phyloP scores from a whole-genome alignment of 1,140 invertebrate species.

The Ylistrum balloti region DNA sequence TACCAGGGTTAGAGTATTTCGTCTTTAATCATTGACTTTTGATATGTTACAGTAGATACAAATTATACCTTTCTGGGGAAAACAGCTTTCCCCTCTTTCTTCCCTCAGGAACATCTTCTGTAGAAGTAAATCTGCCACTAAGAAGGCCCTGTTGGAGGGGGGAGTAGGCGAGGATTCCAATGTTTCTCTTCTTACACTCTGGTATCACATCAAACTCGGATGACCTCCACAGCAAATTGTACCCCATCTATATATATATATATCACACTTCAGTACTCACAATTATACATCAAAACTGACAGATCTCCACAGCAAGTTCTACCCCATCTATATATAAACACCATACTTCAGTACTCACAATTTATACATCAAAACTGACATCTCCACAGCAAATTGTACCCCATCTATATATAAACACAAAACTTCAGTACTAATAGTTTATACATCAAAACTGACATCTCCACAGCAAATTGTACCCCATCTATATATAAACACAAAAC shows the following conservation, averaged over 20 bases:
- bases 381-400: background rate
- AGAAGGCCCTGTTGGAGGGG: slow-evolving; percentile 80
- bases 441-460: no score
- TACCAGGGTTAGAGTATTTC: no score
- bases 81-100: slow-evolving; percentile 76
- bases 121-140: slow-evolving; percentile 72
- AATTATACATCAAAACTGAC: no score
- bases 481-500: no score
- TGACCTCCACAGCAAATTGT: slow-evolving; percentile 80
- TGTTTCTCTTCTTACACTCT: slow-evolving; percentile 71
- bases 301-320: background rate
- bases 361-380: background rate
- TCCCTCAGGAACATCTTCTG: slow-evolving; percentile 76
- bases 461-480: no score
- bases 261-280: no score
- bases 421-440: no score
- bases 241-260: slow-evolving; percentile 75
- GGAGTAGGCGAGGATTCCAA: slow-evolving; percentile 78
- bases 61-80: slow-evolving; percentile 71
- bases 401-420: no score
- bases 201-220: slow-evolving; percentile 75
- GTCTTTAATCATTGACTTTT: no score
- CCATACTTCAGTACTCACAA: background rate
- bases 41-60: no score
- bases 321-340: background rate